Conservation (phyloP, 2,888 invertebrate genomes). For the Microplitis manilae region DNA sequence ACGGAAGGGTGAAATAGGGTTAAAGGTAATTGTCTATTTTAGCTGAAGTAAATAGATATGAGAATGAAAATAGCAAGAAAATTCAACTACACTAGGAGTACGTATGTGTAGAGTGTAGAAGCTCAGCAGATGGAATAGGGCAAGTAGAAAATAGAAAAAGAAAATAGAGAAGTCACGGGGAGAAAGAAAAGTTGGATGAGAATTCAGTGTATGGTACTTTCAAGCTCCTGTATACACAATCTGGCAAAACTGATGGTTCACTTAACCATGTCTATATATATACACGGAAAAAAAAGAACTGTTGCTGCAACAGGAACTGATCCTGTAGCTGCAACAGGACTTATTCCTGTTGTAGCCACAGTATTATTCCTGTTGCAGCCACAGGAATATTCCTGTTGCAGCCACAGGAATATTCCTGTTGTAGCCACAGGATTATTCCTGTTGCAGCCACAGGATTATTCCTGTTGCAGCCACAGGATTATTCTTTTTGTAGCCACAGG, state of each 20-base stretch:
- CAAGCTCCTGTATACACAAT: slow-evolving; percentile 39
- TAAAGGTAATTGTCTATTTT: neutral
- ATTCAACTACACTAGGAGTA: neutral
- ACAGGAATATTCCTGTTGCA: no score
- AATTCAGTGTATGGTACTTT: slow-evolving; percentile 28
- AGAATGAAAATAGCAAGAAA: slow-evolving; percentile 16
- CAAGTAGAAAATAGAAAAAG: slow-evolving; percentile 2
- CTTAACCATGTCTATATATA: slow-evolving; percentile 30
- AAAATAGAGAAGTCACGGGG: slow-evolving; percentile 25
- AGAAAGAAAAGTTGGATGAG: slow-evolving; percentile 15
- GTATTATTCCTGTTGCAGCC: no score
- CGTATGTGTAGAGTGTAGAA: neutral
- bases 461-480: no score
- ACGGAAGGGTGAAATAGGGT: slow-evolving; percentile 12
- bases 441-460: no score
- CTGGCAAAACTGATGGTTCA: slow-evolving; percentile 42
- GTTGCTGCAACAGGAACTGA: no score
- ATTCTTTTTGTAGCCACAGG: no score
- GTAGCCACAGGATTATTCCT: no score
- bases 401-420: no score
- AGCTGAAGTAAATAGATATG: neutral
- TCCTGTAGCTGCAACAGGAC: no score
- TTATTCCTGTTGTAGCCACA: no score
- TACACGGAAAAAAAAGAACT: neutral
- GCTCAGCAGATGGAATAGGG: neutral